phyloP scores from a whole-genome alignment of 1,140 invertebrate genomes.

The Dendrolimus punctatus region DNA sequence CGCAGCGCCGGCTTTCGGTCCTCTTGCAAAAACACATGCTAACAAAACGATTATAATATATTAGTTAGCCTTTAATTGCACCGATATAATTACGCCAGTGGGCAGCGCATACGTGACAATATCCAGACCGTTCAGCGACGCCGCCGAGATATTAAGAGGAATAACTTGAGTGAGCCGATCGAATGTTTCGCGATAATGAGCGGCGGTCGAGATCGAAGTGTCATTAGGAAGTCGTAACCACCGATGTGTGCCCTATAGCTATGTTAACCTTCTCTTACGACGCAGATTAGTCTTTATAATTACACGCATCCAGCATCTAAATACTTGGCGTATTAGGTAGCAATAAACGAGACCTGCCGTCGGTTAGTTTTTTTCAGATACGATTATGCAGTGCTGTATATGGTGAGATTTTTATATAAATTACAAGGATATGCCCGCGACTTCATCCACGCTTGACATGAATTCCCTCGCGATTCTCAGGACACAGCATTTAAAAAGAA shows the following conservation, averaged over 20 bases:
- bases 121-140: conserved; percentile 52
- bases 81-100: conserved; percentile 65
- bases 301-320: conserved; percentile 16
- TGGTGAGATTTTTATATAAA: too few relatives aligned
- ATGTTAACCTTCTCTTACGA: conserved; percentile 41
- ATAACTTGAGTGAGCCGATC: conserved; percentile 63
- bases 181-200: conserved; percentile 66
- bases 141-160: conserved; percentile 63
- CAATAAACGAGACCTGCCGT: background rate
- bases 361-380: too few relatives aligned
- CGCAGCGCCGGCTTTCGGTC: conserved; percentile 35
- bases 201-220: conserved; percentile 57
- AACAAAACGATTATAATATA: conserved; percentile 70
- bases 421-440: too few relatives aligned
- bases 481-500: too few relatives aligned
- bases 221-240: conserved; percentile 67
- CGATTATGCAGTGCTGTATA: too few relatives aligned
- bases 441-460: too few relatives aligned
- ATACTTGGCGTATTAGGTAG: background rate
- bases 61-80: conserved; percentile 65
- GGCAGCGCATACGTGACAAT: conserved; percentile 61
- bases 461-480: too few relatives aligned
- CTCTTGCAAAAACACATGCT: conserved; percentile 61
- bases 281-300: conserved; percentile 47
- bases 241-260: conserved; percentile 51